Conservation (phyloP, 2,888 invertebrate genomes). For the Seira ritae region DNA sequence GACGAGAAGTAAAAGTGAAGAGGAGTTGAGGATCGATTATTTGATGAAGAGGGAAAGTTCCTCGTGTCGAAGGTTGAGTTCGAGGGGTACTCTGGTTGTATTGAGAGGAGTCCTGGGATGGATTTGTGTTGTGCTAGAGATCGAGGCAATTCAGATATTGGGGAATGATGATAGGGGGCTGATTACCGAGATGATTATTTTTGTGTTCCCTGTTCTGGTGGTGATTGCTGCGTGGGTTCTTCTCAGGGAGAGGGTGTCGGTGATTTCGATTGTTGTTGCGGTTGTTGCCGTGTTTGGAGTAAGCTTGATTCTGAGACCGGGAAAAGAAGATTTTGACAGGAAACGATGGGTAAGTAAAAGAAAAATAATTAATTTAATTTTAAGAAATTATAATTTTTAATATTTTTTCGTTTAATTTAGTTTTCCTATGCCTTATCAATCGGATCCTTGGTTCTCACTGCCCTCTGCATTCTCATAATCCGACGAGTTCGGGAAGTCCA, state of each 20-base stretch:
- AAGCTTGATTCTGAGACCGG: conserved; percentile 28
- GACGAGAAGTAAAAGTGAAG: background rate
- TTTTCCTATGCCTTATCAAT: conserved; percentile 28
- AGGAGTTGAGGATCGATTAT: background rate
- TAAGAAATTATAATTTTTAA: background rate
- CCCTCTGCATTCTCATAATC: conserved; percentile 24
- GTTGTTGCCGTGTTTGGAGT: conserved; percentile 29
- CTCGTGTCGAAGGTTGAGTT: background rate
- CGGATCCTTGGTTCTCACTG: conserved; percentile 43
- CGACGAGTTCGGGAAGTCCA: conserved; percentile 46
- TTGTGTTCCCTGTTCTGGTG: conserved; percentile 42
- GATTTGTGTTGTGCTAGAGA: background rate
- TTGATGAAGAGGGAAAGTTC: background rate
- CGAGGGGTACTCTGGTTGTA: background rate
- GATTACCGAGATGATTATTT: conserved; percentile 30
- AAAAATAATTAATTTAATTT: background rate
- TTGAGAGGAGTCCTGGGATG: conserved; percentile 9
- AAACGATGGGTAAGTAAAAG: conserved; percentile 24
- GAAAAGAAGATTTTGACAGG: conserved; percentile 33
- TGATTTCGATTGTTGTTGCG: conserved; percentile 32
- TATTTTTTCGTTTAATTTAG: conserved; percentile 37
- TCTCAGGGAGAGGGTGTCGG: conserved; percentile 30
- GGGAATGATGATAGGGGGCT: too few relatives aligned
- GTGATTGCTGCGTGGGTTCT: conserved; percentile 44
- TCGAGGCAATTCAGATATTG: too few relatives aligned